These are phyloP conservation scores for Stenodema calcarata DNA, from an alignment of 2,888 invertebrate species.

Conservation along the genomic window DNA sequence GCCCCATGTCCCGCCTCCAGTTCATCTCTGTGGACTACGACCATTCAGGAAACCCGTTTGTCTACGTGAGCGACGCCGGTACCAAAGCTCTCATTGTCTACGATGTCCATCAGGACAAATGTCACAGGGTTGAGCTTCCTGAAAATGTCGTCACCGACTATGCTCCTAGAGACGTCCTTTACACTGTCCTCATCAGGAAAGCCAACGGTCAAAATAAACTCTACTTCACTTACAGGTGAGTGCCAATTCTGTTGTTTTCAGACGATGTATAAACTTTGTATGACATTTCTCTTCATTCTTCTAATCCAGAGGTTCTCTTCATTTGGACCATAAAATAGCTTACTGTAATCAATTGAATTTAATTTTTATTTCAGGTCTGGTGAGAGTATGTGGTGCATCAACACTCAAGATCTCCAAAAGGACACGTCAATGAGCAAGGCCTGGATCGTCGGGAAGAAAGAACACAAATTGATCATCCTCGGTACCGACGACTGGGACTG, in stretches of 20 bases:
- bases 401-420: constrained; percentile 65
- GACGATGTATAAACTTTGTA: no score
- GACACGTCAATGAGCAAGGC: constrained; percentile 53
- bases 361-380: constrained; percentile 60
- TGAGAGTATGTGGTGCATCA: constrained; percentile 67
- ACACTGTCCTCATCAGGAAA: constrained; percentile 66
- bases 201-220: constrained; percentile 67
- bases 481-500: constrained; percentile 66
- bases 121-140: constrained; percentile 71
- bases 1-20: constrained; percentile 70
- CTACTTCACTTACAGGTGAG: constrained; percentile 69
- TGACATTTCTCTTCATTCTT: no score
- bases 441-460: constrained; percentile 67
- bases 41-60: constrained; percentile 51
- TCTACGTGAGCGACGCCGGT: constrained; percentile 74
- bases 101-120: constrained; percentile 68
- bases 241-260: no score
- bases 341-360: no score
- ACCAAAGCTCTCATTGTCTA: constrained; percentile 74
- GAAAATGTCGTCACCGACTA: constrained; percentile 42
- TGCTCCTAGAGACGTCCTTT: constrained; percentile 66
- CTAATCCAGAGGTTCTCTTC: no score
- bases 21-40: constrained; percentile 73
- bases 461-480: constrained; percentile 67
- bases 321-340: no score